Evolutionary conservation across 2,888 invertebrate species (phyloP), one percentile per base, ranked within the genome.

Genomic region (Coelinius sp.): DNA sequence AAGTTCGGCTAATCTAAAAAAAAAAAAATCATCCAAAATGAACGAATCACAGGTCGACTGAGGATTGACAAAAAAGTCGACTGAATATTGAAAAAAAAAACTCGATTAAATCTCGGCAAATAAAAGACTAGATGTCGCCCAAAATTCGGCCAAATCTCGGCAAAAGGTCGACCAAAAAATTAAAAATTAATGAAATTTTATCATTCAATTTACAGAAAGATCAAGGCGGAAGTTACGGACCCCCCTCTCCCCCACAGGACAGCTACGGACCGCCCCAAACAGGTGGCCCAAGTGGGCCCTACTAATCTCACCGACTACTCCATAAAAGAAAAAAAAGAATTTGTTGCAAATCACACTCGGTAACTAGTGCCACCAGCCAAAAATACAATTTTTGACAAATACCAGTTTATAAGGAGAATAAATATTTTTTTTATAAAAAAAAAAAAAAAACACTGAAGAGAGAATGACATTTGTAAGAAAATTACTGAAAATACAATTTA

Each of bases 181-280:
- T n/a, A n/a, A n/a, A n/a, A n/a, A n/a, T n/a, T n/a, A n/a, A n/a
- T n/a, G n/a, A n/a, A n/a, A n/a, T n/a, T n/a, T n/a, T n/a, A n/a
- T n/a, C n/a, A n/a, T n/a, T n/a, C n/a, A 31, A 31, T 22, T 74
- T 76, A 35, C 77, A 86, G 86, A 86, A 86, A 77, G 86, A 86
- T 67, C 83, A 84, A 65, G 78, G 73, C 10, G 79, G 79, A n/a
- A 85, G 83, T 62, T 86, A 86, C 64, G 87, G 87, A 10, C 84
- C 86, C 56, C 86, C 86, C 5, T 69, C 78, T n/a, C 74, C 87
- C 10, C 88, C 88, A 2, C 76, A 81, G 12, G 89, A 87, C 78
- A 88, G 88, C 76, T 91, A 91, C 79, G 90, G 91, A 41, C 88
- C 89, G 31, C 90, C 91, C 14, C 83, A 75, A 65, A 72, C 46